Base-by-base conservation (phyloP, 1,140 invertebrate genomes). In the Leptinotarsa texana region DNA sequence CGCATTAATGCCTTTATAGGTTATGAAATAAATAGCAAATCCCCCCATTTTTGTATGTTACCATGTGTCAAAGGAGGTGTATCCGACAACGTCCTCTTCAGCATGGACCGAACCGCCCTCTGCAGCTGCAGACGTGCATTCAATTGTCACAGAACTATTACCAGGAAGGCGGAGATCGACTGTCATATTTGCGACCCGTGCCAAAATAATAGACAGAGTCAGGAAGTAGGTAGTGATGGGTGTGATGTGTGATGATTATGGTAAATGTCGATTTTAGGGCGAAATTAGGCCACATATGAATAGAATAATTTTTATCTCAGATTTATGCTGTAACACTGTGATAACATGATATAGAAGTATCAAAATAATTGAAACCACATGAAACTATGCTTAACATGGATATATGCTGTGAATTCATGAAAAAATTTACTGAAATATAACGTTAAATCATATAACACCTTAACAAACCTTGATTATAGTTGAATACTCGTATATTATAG, bases 21-120 rank as follows among this genome's bases (percentile, higher is more conserved):
- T 76, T 27, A 73, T 69, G 69, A 76, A 76, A 74, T 71, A 66
- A 74, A 42, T 33, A 76, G 72, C 69, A 73, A 48, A 73, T 68
- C 62, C 69, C 22, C 69, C 33, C 61, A 48, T 69, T 51, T n/a
- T 76, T 76, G 63, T 63, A 49, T 48, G 62, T 24, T 51, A 68
- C 69, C 74, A 75, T 75, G 72, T 76, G 71, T 74, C 57, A 73
- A 17, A 76, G 65, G 66, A 71, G 66, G 66, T 63, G 73, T 70
- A 57, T 57, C 47, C 47, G 3, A 42, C n/a, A 21, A 63, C 65
- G 51, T 57, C 51, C 51, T 42, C 67, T 65, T 48, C 65, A 27
- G 65, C 57, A 49, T 24, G 61, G 51, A 61, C 65, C 65, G 67
- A 17, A 17, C 63, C 74, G 74, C 74, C 74, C 69, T 42, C 61